Base-by-base conservation (phyloP, 2,113 vertebrate genomes). In the Miniopterus natalensis region DNA sequence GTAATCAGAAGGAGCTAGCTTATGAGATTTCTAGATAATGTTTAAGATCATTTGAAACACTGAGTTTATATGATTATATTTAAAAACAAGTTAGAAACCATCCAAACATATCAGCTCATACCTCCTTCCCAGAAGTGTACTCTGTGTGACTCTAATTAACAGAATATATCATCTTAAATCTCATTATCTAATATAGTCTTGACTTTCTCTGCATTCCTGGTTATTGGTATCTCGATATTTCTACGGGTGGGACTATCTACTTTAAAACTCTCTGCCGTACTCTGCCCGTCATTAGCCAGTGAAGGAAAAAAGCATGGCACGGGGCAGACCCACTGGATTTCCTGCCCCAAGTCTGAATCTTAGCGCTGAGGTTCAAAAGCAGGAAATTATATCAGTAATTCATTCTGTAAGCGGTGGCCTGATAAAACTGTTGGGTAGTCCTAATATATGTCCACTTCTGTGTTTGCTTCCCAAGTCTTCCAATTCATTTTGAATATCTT, bases 11-110 rank as follows among this genome's bases (percentile, higher is more conserved):
- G 17, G 3, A 87, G 49, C 11, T 84, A 73, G 21, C 21, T 74
- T 90, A 55, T 47, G 20, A 80, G 71, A 74, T 79, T 88, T 84
- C 71, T 42, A 96, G 18, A 74, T 51, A 74, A 87, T 68, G 65
- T 84, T 87, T 73, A 71, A 92, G 1, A 55, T 87, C 75, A 31
- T 90, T 93, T 96, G 25, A n/a, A 96, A 80, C 8, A 42, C 57
- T 78, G 9, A 77, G 17, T n/a, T 94, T 87, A 87, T 53, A 31
- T 73, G 49, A 90, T 78, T 83, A 83, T 59, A 71, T 15, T 53
- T 53, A 59, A 59, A 96, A 90, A 71, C 61, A 94, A 92, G 78
- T 92, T 80, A 89, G 59, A 94, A 94, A 49, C 85, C 75, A 75
- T 2, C 14, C 31, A 73, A 78, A 90, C 27, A 49, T 65, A 77